Percentiles rank a stretch among this genome's conserved stretches.
Evolutionary conservation across 2,888 invertebrate species (phyloP).

Genomic region (Zaprionus obscuricornis): DNA sequence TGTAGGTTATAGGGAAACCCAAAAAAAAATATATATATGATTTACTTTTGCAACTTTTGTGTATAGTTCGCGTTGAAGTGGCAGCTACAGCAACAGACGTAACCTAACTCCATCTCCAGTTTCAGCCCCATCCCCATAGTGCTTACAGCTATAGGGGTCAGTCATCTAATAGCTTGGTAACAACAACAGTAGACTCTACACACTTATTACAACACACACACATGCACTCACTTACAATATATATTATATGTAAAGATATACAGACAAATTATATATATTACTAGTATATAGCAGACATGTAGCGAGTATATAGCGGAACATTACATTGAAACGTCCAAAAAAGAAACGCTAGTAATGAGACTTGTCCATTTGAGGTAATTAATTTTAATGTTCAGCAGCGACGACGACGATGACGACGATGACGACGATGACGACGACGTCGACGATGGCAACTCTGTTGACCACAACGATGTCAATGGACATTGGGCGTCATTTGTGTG

Average conservation of each 20-base stretch:
- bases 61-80: slow-evolving; percentile 32
- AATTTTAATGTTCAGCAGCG: slow-evolving; percentile 70
- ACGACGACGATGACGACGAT: slow-evolving; percentile 42
- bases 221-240: neutral
- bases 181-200: slow-evolving; percentile 37
- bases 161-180: slow-evolving; percentile 35
- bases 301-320: slow-evolving; percentile 10
- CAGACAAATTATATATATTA: neutral
- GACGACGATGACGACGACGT: slow-evolving; percentile 16
- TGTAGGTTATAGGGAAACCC: slow-evolving; percentile 27
- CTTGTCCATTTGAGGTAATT: slow-evolving; percentile 76
- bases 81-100: slow-evolving; percentile 17
- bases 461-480: slow-evolving; percentile 62
- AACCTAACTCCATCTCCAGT: slow-evolving; percentile 28
- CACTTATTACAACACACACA: neutral
- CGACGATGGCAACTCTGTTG: slow-evolving; percentile 24
- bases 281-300: slow-evolving; percentile 13
- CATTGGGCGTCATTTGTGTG: slow-evolving; percentile 54
- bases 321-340: slow-evolving; percentile 20
- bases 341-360: slow-evolving; percentile 61
- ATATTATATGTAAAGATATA: neutral
- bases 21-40: slow-evolving; percentile 58
- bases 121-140: no score
- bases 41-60: slow-evolving; percentile 59
- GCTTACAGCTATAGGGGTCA: no score